Base-by-base conservation (phyloP, 2,888 invertebrate genomes). In the Crossocerus cetratus region DNA sequence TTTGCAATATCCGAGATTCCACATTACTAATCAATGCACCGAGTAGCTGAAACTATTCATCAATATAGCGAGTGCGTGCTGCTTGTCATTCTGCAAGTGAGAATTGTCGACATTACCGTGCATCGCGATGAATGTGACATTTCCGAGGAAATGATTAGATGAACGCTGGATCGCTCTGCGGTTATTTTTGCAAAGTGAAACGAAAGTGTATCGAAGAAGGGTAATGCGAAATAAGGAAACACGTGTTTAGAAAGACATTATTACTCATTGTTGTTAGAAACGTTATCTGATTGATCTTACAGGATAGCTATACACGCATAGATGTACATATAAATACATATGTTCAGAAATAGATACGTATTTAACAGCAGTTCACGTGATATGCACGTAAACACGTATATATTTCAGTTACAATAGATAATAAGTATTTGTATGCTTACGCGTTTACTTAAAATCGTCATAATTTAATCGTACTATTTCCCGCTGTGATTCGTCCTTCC, bases 191-290 rank as follows among this genome's bases (percentile, higher is more conserved):
- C 64, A 73, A 49, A 67, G 60, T 74, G 63, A 57, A 68, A 73
- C 60, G 68, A 74, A 67, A 64, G 68, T 64, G 68, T 69, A 69
- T 69, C 65, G 55, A 63, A 23, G 22, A 56, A 68, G 53, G 65
- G 67, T 55, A 59, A 62, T 65, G 58, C 57, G 65, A 68, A 63
- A 72, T 62, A 68, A 57, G 63, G 55, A 43, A 44, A 44, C 57
- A 75, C 22, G 32, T 67, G 53, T 72, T 67, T 84, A 82, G 69
- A 83, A 84, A 85, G 80, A 74, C 73, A 69, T 81, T 78, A 77
- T 18, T 75, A 59, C 58, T 84, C 80, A 82, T 76, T 64, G 58
- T 76, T 65, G 45, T 79, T 78, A 83, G 73, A 83, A 86, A 81
- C 73, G 62, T 83, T 81, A 71, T 74, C 60, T 58, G 74, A 67